Evolutionary conservation across 2,113 vertebrate genomes (phyloP), one percentile per base, ranked within the genome.

Genomic region (Paralichthys olivaceus): DNA sequence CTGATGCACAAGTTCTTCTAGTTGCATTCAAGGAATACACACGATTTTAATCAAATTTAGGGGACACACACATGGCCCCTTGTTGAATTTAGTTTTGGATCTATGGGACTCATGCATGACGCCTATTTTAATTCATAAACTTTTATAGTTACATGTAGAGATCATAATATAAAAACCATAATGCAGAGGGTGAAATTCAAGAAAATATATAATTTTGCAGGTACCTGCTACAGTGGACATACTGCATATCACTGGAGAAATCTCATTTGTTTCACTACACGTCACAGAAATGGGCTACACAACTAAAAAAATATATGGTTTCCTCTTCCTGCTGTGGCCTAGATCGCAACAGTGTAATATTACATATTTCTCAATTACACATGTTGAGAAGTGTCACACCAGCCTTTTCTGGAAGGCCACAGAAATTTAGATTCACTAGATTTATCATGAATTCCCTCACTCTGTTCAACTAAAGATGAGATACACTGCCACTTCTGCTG

Each of bases 401-500:
- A 28, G 43, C 28, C 26, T 68, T 56, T 71, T 69, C 28, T 79
- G 26, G 60, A 77, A 77, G 49, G 23, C 29, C 23, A 20, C 47
- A 69, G 34, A 20, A 55, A 47, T 29, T 17, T n/a, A 29, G 17
- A 34, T 32, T 59, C 25, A 72, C 53, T 22, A 75, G 17, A 59
- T 68, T 72, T 37, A 59, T 82, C 84, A 60, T 47, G 74, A 72
- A 63, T 57, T 77, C 63, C 11, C 29, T 51, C 8, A 1, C 55
- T 63, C 22, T 45, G 73, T 81, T 75, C 49, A 1, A 26, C 55
- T 29, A 43, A 49, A 72, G 81, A 17, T 69, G 63, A 75, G 64
- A 65, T 76, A 77, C 75, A 67, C 47, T 84, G 79, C 77, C 69
- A 81, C 72, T 80, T 83, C 81, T 84, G 74, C 80, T 80, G 81